Evolutionary conservation across 2,888 invertebrate species (phyloP), one percentile per base, ranked within the genome.

Genomic region (Ophion slaviceki): DNA sequence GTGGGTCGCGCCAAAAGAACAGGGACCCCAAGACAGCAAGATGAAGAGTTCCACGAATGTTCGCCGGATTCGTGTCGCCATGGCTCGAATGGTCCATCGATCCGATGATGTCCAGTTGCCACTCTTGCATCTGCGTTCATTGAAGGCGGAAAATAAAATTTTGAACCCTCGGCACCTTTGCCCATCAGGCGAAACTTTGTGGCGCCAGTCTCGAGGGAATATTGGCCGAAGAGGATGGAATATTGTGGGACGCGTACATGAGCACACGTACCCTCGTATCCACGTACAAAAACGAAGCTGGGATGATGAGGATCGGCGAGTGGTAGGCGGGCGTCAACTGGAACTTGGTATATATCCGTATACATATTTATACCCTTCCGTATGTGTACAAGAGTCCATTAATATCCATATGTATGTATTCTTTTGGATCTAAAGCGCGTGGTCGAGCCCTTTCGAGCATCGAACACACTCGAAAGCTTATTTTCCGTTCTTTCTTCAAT

Each of bases 401-500:
- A 11, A 53, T 53, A 53, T 17, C 53, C 2, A 14, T 5, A 14
- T 5, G 53, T 17, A 53, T 5, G 14, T 14, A 5, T 53, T 17
- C 53, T 53, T 53, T 53, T 53, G 53, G 11, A 40, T 40, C 40
- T 1, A 11, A 36, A 47, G 62, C 45, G 40, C 66, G 32, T 20
- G 24, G 76, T 36, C 6, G 59, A 77, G 78, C 61, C 78, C 78
- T 68, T 47, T 64, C 57, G 17, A 84, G 75, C 84, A 81, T 79
- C 86, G 81, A 86, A 86, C 64, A 78, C 84, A 83, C 81, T 81
- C 20, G 76, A 81, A 83, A 81, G 70, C 80, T 84, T 32, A 68
- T 82, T 80, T 84, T 77, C 75, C 66, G 28, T 62, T 36, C 45
- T 59, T 75, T 67, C 68, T 76, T 53, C 28, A 62, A 53, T 20